Evolutionary conservation across 1,140 invertebrate genomes (phyloP), one percentile per base, ranked within the genome.

Genomic region (Medauroidea extradentata): DNA sequence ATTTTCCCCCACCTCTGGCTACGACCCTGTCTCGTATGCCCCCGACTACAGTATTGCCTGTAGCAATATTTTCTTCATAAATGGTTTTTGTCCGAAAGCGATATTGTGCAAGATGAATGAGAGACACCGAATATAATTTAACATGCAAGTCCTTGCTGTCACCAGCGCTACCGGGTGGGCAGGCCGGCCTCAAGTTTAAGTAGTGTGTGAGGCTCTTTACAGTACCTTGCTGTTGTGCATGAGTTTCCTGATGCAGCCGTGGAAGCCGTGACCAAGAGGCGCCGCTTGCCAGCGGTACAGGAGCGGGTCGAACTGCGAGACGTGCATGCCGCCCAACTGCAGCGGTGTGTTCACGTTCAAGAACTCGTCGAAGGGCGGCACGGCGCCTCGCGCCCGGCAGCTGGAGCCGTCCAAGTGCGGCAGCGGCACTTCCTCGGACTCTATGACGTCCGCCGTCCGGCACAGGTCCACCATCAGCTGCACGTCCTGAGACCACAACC

Each of bases 271-370:
- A 4, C 73, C 80, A 51, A 71, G 71, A 21, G 81, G 81, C 19
- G 81, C 78, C 54, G 76, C 75, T 51, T 71, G 71, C 77, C 74
- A 80, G 11, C 75, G 69, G 54, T 80, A 83, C 13, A 78, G 71
- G 1, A 73, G 71, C 23, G 79, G 78, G 65, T 82, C 80, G 29
- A 77, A 76, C 25, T 77, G 75, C 49, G 80, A 75, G 55, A 81
- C 70, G 63, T 79, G 74, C 24, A 82, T 72, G 0, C 86, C 86
- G 19, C 86, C 86, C 50, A 89, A 63, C 68, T 88, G 85, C 39
- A 88, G 69, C 1, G 85, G 82, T 14, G 82, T 78, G 71, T 87
- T 86, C 0, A 88, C 79, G 71, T 89, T 88, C 3, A 89, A 71
- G 62, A 81, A 83, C 67, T 85, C 83, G 61, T 85, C 85, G 61